phyloP scores from a whole-genome alignment of 2,797 vertebrate species.

The Channallabes apus region DNA sequence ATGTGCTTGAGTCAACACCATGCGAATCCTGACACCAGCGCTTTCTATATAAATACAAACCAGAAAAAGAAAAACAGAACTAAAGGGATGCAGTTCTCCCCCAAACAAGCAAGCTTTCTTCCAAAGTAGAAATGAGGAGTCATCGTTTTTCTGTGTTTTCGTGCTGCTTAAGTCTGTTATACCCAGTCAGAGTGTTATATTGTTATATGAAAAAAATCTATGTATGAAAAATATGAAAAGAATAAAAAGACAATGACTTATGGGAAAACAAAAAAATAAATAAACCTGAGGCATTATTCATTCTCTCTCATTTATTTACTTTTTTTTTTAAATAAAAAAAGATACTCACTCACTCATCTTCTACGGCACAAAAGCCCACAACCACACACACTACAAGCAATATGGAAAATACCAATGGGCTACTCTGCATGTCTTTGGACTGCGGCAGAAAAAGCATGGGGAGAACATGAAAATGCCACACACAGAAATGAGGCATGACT shows the following conservation, averaged over 20 bases:
- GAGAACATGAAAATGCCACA: too few relatives aligned
- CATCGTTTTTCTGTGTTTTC: neutral
- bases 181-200: neutral
- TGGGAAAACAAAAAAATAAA: neutral
- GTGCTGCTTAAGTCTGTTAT: neutral
- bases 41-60: constrained; percentile 6
- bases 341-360: too few relatives aligned
- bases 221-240: too few relatives aligned
- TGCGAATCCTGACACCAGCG: neutral
- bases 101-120: neutral
- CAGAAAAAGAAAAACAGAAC: constrained; percentile 9
- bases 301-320: neutral
- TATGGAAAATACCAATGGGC: too few relatives aligned
- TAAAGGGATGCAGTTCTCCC: neutral
- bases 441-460: too few relatives aligned
- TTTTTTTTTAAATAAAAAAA: too few relatives aligned
- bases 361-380: too few relatives aligned
- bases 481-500: too few relatives aligned
- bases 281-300: neutral
- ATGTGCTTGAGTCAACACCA: constrained; percentile 27
- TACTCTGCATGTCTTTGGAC: too few relatives aligned
- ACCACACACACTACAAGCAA: neutral
- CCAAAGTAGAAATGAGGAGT: neutral
- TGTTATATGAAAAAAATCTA: neutral
- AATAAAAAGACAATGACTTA: neutral